Evolutionary conservation across 2,888 invertebrate genomes (phyloP).

Genomic region (Teinopalpus imperialis): DNA sequence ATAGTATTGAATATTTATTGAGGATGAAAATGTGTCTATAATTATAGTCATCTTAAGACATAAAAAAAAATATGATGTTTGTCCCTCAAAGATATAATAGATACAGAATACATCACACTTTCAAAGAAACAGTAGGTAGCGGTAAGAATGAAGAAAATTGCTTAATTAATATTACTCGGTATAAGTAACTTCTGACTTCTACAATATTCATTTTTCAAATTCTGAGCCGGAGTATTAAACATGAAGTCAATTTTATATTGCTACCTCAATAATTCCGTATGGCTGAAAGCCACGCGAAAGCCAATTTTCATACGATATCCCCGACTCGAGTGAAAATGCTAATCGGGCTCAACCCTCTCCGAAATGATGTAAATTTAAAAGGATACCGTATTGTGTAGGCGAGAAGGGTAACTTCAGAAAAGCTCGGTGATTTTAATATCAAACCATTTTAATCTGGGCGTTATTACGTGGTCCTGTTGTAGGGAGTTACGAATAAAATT

Average conservation of each 20-base stretch:
- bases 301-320: constrained; percentile 17
- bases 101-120: no score
- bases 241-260: constrained; percentile 14
- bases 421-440: constrained; percentile 13
- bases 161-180: no score
- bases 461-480: constrained; percentile 14
- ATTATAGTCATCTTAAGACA: no score
- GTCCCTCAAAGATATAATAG: no score
- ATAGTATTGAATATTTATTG: no score
- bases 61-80: no score
- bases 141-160: no score
- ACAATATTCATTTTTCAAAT: not conserved
- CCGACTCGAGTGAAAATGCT: constrained; percentile 21
- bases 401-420: constrained; percentile 6
- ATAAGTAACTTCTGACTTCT: not conserved
- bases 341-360: constrained; percentile 21
- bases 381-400: not conserved
- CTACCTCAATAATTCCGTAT: constrained; percentile 4
- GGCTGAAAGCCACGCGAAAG: not conserved
- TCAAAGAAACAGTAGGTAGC: no score
- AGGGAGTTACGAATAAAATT: constrained; percentile 11
- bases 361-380: constrained; percentile 2
- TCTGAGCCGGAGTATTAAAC: not conserved
- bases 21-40: no score
- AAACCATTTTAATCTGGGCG: constrained; percentile 16